Evolutionary conservation across 2,888 invertebrate species (phyloP).

Genomic region (Meloe dianella): DNA sequence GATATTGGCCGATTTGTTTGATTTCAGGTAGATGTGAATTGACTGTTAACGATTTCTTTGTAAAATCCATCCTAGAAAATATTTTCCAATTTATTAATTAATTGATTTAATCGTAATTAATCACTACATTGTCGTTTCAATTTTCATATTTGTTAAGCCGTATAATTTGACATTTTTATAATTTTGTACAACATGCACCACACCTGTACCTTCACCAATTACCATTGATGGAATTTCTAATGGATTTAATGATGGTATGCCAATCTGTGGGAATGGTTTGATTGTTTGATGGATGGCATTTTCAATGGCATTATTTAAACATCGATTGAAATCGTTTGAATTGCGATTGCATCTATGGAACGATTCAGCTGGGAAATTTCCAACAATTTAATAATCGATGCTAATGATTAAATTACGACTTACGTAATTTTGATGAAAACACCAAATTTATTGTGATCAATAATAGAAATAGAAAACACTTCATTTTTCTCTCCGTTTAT

Average conservation of each 20-base stretch:
- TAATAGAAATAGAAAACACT: not conserved
- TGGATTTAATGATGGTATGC: not conserved
- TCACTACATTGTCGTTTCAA: not conserved
- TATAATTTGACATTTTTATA: not conserved
- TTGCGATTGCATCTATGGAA: not conserved
- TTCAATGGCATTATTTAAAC: not conserved
- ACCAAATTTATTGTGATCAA: not conserved
- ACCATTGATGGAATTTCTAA: slow-evolving; percentile 2
- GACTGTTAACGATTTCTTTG: not conserved
- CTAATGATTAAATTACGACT: not conserved
- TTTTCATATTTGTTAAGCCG: not conserved
- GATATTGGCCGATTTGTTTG: not conserved
- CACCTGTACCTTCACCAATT: slow-evolving; percentile 1
- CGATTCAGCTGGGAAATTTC: not conserved
- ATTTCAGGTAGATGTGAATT: not conserved
- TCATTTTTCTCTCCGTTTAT: not conserved
- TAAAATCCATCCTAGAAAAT: not conserved
- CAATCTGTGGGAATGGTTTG: not conserved
- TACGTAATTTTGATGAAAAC: not conserved
- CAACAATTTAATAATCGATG: no score
- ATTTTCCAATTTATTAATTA: no score
- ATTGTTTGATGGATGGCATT: not conserved
- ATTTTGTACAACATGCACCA: not conserved
- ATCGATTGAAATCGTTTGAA: not conserved
- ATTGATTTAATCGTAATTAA: no score